Percentiles rank a stretch among this genome's conserved stretches.
phyloP scores from a whole-genome alignment of 2,888 invertebrate species.

The Polyommatus icarus region DNA sequence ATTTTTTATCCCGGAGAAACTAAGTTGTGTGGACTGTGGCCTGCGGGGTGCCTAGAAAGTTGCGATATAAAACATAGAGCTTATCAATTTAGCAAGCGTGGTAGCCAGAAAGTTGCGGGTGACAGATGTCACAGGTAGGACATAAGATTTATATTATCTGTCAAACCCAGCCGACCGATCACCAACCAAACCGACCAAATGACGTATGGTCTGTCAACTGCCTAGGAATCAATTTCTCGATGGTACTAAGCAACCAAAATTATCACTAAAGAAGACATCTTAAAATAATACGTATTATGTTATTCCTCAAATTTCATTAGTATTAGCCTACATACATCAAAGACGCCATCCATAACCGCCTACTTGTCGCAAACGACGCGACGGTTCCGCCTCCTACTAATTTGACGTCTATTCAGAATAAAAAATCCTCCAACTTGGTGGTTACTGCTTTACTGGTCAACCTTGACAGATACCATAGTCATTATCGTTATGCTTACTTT shows the following conservation, averaged over 20 bases:
- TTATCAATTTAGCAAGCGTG: no score
- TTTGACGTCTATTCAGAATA: conserved; percentile 6
- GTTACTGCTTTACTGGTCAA: neutral
- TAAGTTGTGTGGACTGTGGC: no score
- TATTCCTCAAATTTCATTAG: conserved; percentile 5
- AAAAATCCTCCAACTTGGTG: conserved; percentile 14
- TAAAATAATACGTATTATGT: neutral
- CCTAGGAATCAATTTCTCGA: no score
- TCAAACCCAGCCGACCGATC: no score
- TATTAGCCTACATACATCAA: conserved; percentile 19
- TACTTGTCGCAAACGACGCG: conserved; percentile 20
- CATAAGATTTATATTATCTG: no score
- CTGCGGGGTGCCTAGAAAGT: no score
- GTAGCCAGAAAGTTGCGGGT: no score
- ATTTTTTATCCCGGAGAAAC: no score
- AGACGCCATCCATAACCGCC: conserved; percentile 25
- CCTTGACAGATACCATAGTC: neutral
- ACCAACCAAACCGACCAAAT: no score
- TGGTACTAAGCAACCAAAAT: neutral
- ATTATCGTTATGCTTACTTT: neutral
- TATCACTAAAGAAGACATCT: neutral
- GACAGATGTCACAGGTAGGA: no score
- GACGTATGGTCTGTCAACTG: no score
- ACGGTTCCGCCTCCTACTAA: neutral
- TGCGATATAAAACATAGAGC: no score